phyloP scores from a whole-genome alignment of 1,140 invertebrate genomes.

The Sarcophaga peregrina region DNA sequence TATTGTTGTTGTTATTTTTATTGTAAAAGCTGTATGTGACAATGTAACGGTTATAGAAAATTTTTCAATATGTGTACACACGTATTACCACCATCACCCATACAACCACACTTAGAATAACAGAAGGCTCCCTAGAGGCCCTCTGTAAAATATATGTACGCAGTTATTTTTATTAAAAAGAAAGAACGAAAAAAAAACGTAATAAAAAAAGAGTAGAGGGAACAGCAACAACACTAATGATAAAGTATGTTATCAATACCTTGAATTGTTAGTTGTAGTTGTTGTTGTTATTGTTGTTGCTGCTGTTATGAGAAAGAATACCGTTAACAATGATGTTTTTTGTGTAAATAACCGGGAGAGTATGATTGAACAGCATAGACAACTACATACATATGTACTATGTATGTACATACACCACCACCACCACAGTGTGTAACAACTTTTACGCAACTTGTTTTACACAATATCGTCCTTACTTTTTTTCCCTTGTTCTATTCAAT shows the following conservation, averaged over 20 bases:
- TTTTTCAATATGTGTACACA: not conserved
- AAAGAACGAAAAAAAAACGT: not conserved
- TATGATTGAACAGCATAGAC: not conserved
- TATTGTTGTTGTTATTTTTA: not conserved
- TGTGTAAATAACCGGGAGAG: not conserved
- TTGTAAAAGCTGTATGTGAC: constrained; percentile 14
- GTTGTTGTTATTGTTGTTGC: not conserved
- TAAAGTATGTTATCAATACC: not conserved
- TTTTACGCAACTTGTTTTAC: not conserved
- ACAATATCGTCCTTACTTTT: not conserved
- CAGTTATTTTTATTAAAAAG: not conserved
- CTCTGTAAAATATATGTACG: not conserved
- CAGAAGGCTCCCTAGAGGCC: constrained; percentile 8
- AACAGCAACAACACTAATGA: not conserved
- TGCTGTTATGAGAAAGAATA: not conserved
- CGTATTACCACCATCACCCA: too few relatives aligned
- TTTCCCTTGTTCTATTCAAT: too few relatives aligned
- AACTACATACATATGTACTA: too few relatives aligned
- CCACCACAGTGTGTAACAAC: not conserved
- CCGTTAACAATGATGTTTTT: constrained; percentile 12
- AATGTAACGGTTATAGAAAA: constrained; percentile 11
- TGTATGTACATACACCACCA: not conserved
- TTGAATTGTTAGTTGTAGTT: not conserved
- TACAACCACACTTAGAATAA: not conserved
- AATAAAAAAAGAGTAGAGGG: not conserved